These are phyloP conservation scores for Bufo gargarizans DNA, from an alignment of 2,113 vertebrate species.

Conservation along the genomic window DNA sequence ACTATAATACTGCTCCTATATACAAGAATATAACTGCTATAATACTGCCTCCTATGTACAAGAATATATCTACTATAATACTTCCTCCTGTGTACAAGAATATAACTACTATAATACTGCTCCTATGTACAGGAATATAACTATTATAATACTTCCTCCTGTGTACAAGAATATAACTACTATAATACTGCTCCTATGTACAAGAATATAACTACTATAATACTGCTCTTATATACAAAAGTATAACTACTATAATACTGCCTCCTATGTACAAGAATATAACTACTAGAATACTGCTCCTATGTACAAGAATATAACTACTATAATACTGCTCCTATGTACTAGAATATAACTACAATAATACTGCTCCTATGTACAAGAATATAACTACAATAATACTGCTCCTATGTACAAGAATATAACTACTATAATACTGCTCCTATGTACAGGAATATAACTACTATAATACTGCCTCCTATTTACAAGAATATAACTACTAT, in stretches of 20 bases:
- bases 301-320: background rate
- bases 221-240: too few species aligned
- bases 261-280: too few species aligned
- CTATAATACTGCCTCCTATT: background rate
- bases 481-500: constrained; percentile 6
- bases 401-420: background rate
- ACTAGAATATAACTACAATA: too few species aligned
- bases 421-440: background rate
- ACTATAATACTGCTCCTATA: constrained; percentile 5
- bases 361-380: too few species aligned
- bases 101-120: constrained; percentile 2
- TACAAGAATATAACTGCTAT: constrained; percentile 10
- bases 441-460: background rate
- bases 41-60: constrained; percentile 3
- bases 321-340: too few species aligned
- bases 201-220: background rate
- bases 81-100: background rate
- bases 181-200: background rate
- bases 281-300: too few species aligned
- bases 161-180: background rate
- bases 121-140: background rate
- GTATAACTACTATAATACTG: too few species aligned
- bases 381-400: too few species aligned
- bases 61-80: constrained; percentile 2
- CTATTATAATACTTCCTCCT: background rate